Evolutionary conservation across 2,797 vertebrate species (phyloP).

Genomic region (Alosa sapidissima): DNA sequence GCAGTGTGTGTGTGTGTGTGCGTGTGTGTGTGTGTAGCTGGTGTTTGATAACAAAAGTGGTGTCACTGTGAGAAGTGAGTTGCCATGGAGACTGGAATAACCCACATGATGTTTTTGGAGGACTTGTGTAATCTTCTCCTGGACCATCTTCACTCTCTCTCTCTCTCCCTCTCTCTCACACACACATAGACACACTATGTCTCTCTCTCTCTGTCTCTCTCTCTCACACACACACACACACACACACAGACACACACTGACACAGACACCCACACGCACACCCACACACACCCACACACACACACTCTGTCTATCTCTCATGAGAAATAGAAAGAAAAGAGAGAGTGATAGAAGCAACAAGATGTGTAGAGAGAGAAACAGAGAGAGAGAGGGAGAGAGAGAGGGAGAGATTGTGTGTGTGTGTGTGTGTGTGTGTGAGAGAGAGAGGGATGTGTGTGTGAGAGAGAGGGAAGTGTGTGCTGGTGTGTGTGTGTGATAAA

Average conservation of each 20-base stretch:
- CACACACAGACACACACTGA: neutral
- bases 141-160: slow-evolving; percentile 29
- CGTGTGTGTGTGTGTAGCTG: slow-evolving; percentile 54
- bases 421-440: neutral
- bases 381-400: neutral
- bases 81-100: slow-evolving; percentile 78
- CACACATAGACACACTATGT: neutral
- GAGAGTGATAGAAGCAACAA: neutral
- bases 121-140: slow-evolving; percentile 63
- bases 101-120: slow-evolving; percentile 68
- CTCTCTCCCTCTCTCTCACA: slow-evolving; percentile 5
- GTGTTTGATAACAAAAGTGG: slow-evolving; percentile 69
- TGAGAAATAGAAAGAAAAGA: neutral
- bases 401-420: no score
- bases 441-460: neutral
- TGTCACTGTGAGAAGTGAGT: slow-evolving; percentile 74
- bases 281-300: neutral
- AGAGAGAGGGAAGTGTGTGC: neutral
- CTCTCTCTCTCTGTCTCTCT: neutral
- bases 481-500: neutral
- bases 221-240: neutral
- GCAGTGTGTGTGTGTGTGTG: slow-evolving; percentile 41
- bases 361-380: neutral
- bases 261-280: neutral
- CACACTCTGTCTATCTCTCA: no score